Percentiles rank a stretch among this genome's conserved stretches.
Evolutionary conservation across 2,888 invertebrate species (phyloP).

Genomic region (Lapara coniferarum): DNA sequence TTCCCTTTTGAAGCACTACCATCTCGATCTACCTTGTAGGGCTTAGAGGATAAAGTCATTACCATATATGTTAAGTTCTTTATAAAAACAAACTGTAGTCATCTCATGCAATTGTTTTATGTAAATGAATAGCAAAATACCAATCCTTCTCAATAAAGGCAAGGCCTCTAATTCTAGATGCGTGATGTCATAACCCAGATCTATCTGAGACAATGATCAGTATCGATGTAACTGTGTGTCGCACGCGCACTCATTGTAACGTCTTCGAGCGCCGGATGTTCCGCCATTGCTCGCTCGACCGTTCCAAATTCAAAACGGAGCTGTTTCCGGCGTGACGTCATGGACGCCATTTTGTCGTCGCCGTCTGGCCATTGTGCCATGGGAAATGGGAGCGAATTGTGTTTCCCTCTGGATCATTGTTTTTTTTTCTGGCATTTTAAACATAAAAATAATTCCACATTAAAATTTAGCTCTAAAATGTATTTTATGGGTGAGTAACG

Average conservation of each 20-base stretch:
- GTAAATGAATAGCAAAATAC: too few species aligned
- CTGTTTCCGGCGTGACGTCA: slow-evolving; percentile 82
- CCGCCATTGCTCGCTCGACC: slow-evolving; percentile 83
- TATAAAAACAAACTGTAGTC: too few species aligned
- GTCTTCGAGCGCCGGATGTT: slow-evolving; percentile 81
- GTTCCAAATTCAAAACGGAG: slow-evolving; percentile 83
- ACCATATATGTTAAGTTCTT: too few species aligned
- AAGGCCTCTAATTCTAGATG: slow-evolving; percentile 2
- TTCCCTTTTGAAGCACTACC: too few species aligned
- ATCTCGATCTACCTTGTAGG: too few species aligned
- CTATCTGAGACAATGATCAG: slow-evolving; percentile 45
- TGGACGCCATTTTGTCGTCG: slow-evolving; percentile 69
- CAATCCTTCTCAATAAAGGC: neutral
- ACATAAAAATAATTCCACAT: too few species aligned
- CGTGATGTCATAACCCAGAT: slow-evolving; percentile 19
- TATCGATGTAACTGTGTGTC: slow-evolving; percentile 42
- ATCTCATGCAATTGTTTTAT: too few species aligned
- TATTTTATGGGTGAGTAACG: too few species aligned
- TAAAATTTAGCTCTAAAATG: too few species aligned
- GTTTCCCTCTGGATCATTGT: slow-evolving; percentile 67
- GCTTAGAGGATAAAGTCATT: too few species aligned
- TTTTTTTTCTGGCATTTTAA: neutral
- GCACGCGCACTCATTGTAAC: slow-evolving; percentile 76
- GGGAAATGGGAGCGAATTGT: slow-evolving; percentile 76
- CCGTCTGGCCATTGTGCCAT: slow-evolving; percentile 66